Conservation (phyloP, 2,797 vertebrate genomes). For the Ctenopoma multispine region DNA sequence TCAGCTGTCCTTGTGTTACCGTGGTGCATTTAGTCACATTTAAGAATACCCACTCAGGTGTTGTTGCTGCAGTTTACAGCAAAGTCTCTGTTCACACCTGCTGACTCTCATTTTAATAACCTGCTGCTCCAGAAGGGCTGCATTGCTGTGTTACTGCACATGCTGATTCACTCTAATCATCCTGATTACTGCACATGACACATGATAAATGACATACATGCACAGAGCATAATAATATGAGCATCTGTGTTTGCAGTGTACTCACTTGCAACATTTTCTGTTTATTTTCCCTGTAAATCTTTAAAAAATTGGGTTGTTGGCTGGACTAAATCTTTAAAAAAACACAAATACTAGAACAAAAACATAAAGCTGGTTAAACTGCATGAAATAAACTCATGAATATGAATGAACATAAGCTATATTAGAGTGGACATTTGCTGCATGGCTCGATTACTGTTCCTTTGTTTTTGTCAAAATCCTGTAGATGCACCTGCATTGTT, state of each 20-base stretch:
- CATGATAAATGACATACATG: conserved; percentile 5
- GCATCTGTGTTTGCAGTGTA: neutral
- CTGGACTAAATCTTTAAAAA: too few relatives aligned
- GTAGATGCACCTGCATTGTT: conserved; percentile 32
- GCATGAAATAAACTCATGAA: neutral
- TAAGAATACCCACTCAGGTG: conserved; percentile 2
- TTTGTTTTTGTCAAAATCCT: conserved; percentile 27
- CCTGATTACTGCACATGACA: neutral
- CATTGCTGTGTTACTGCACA: neutral
- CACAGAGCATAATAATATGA: neutral
- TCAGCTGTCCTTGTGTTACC: neutral
- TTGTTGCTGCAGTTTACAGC: conserved; percentile 13
- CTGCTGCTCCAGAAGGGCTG: conserved; percentile 51
- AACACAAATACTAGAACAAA: neutral
- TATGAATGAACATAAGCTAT: neutral
- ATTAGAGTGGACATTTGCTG: conserved; percentile 6
- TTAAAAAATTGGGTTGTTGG: too few relatives aligned
- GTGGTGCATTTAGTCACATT: conserved; percentile 13
- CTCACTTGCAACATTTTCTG: neutral
- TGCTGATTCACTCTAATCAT: conserved; percentile 8
- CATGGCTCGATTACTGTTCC: conserved; percentile 7
- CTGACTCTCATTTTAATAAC: conserved; percentile 43
- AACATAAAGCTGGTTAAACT: neutral
- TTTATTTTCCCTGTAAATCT: neutral
- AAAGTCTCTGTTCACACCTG: conserved; percentile 33